Evolutionary conservation across 1,140 invertebrate species (phyloP).

Genomic region (Lepidurus couesii): DNA sequence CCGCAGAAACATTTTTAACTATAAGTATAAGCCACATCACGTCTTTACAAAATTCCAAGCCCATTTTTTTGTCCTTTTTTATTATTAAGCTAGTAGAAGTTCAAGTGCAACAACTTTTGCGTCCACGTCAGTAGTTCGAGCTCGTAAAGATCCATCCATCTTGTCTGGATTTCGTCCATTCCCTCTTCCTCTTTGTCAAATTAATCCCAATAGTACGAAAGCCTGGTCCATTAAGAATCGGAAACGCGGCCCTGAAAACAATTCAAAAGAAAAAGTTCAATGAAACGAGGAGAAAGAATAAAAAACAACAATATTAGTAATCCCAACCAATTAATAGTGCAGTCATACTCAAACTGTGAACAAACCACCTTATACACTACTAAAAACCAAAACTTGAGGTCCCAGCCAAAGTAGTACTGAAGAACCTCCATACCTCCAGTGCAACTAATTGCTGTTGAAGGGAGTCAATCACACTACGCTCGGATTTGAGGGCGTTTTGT

Average conservation of each 20-base stretch:
- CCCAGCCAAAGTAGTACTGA: background rate
- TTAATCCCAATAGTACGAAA: background rate
- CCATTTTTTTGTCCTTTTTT: background rate
- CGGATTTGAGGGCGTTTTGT: background rate
- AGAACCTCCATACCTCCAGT: background rate
- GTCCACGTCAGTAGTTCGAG: background rate
- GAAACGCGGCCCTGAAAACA: background rate
- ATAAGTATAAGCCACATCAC: slow-evolving; percentile 1
- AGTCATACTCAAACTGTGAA: no score
- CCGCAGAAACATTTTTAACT: slow-evolving; percentile 8
- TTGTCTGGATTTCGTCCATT: background rate
- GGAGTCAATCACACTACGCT: slow-evolving; percentile 5
- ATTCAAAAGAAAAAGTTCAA: background rate
- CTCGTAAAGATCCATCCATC: background rate
- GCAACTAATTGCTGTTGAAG: slow-evolving; percentile 6
- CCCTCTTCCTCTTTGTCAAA: background rate
- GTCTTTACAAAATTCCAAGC: slow-evolving; percentile 15
- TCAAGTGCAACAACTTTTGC: slow-evolving; percentile 16
- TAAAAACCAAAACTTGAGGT: background rate
- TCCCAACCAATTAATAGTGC: no score
- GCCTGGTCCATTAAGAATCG: slow-evolving; percentile 4
- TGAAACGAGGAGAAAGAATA: no score
- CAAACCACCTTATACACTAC: background rate
- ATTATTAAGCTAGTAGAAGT: background rate
- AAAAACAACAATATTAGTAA: no score